Base-by-base conservation (phyloP, 2,888 invertebrate species). In the Erebia palarica region DNA sequence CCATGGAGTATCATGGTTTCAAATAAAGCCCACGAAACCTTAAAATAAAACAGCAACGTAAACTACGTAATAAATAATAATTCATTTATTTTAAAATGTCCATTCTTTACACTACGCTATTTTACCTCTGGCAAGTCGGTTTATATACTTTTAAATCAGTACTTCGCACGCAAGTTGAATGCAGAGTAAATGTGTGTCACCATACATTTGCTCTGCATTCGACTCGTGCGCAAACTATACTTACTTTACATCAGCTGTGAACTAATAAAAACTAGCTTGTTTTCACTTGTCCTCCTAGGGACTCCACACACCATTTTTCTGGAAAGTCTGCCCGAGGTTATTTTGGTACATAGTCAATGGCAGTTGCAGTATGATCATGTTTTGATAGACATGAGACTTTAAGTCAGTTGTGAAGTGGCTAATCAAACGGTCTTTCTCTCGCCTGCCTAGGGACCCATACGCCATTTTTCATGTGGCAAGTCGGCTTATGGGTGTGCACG, bases 381-480 rank as follows among this genome's bases (percentile, higher is more conserved):
- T 53, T 53, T 53, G 9, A 3, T 9, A 55, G 3, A 55, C 10
- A 16, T 3, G 55, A 55, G 10, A 16, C 16, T 53, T 9, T 10
- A 27, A 27, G 18, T 16, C 53, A n/a, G 16, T n/a, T 16, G n/a
- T 55, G 16, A 14, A n/a, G n/a, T n/a, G 8, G 9, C 18, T 84
- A 65, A 53, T 36, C n/a, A 53, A 27, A 65, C 21, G 16, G 14
- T 16, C 8, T 53, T 27, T n/a, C 10, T 10, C 13, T 61, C 10
- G 16, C 47, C 53, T 13, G 53, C 53, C n/a, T 65, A 16, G 60
- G 60, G 7, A 60, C 11, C 60, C 60, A 60, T 42, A 60, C 42
- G n/a, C n/a, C 16, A 42, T 16, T 44, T n/a, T 36, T 42, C 11
- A 10, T 53, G 16, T 16, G 36, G 36, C 65, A 65, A 27, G 53